Percentiles rank a stretch among this genome's conserved stretches.
phyloP scores from a whole-genome alignment of 2,797 vertebrate species.

The Paedocypris micromegethes region DNA sequence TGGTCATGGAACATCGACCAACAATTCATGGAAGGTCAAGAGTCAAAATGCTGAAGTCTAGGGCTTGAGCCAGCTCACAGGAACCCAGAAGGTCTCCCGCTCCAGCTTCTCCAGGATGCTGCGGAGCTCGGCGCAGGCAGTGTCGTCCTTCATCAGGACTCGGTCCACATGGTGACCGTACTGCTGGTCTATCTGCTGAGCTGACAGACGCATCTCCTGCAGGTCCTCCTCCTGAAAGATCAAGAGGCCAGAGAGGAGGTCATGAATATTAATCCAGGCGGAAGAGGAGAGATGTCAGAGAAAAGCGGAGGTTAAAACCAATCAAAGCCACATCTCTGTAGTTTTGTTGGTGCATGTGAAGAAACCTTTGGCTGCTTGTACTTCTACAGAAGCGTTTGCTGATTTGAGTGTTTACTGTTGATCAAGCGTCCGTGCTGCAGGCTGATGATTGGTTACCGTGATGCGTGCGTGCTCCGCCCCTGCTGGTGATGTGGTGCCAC shows the following conservation, averaged over 20 bases:
- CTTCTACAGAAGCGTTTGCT: no score
- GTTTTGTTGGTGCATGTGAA: background rate
- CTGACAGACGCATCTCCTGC: slow-evolving; percentile 86
- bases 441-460: slow-evolving; percentile 54
- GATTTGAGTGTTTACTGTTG: background rate
- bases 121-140: slow-evolving; percentile 76
- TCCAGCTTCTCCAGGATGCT: slow-evolving; percentile 79
- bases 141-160: slow-evolving; percentile 84
- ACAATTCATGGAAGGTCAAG: slow-evolving; percentile 25
- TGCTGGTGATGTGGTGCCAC: slow-evolving; percentile 68
- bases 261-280: background rate
- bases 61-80: slow-evolving; percentile 81
- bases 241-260: background rate
- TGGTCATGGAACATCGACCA: background rate
- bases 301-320: background rate
- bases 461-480: slow-evolving; percentile 73
- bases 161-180: slow-evolving; percentile 87
- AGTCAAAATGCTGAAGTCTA: slow-evolving; percentile 53
- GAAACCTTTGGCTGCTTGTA: slow-evolving; percentile 3
- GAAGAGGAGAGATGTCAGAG: slow-evolving; percentile 5
- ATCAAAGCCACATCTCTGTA: background rate
- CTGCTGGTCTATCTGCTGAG: slow-evolving; percentile 83
- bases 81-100: slow-evolving; percentile 86
- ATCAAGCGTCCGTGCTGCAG: background rate
- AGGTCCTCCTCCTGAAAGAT: slow-evolving; percentile 81